phyloP scores from a whole-genome alignment of 2,797 vertebrate genomes.

The Tarsius wallacei region DNA sequence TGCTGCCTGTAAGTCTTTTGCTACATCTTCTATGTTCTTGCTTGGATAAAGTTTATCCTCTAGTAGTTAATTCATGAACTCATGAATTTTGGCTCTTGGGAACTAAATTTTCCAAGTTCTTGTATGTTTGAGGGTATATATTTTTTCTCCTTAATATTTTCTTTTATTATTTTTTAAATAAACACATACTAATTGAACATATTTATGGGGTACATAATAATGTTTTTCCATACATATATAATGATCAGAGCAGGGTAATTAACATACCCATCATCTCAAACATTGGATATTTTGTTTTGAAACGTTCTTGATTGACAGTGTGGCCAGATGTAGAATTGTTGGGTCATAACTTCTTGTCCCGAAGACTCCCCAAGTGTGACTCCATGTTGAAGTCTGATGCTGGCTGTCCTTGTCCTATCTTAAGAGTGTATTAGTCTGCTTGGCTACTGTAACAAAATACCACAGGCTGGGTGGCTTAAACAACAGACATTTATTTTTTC shows the following conservation, averaged over 20 bases:
- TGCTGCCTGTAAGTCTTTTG: neutral
- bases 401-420: fast-evolving
- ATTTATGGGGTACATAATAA: neutral
- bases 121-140: neutral
- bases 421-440: neutral
- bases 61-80: neutral
- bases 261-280: neutral
- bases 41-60: neutral
- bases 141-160: neutral
- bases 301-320: neutral
- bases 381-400: neutral
- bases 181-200: neutral
- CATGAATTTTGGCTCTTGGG: neutral
- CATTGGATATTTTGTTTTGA: neutral
- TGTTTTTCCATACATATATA: neutral
- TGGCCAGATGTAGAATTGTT: neutral
- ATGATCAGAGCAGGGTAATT: neutral
- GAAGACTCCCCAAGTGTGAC: neutral
- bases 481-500: neutral
- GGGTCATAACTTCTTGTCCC: neutral
- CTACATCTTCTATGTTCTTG: neutral
- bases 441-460: fast-evolving
- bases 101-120: neutral
- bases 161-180: neutral
- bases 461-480: neutral